Percentiles rank a stretch among this genome's conserved stretches.
Evolutionary conservation across 2,113 vertebrate genomes (phyloP).

Genomic region (Eublepharis macularius): DNA sequence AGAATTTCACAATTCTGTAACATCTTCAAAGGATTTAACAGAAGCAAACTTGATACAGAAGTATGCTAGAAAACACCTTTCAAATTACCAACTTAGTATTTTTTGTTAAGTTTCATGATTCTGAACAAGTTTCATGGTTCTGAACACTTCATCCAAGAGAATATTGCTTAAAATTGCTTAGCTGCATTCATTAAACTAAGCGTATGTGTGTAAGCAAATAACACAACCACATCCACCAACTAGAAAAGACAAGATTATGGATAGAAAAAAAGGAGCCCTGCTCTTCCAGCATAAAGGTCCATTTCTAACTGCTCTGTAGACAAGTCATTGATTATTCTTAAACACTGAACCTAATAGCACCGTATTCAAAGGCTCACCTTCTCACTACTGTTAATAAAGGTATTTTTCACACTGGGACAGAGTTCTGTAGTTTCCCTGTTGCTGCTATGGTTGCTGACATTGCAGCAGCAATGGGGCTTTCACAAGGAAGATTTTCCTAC

Average conservation of each 20-base stretch:
- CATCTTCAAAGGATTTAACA: conserved; percentile 1
- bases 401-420: too few relatives aligned
- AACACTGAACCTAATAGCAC: background rate
- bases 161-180: background rate
- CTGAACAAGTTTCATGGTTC: background rate
- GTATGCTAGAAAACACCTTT: background rate
- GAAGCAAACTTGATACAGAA: background rate
- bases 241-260: background rate
- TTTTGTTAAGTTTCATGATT: background rate
- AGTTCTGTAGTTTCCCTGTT: too few relatives aligned
- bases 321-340: background rate
- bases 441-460: too few relatives aligned
- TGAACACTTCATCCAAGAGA: background rate
- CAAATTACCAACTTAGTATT: background rate
- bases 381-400: background rate
- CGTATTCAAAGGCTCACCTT: background rate
- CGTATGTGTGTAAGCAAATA: background rate
- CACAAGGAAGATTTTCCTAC: too few relatives aligned
- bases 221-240: background rate
- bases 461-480: too few relatives aligned
- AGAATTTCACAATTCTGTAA: background rate
- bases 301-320: background rate
- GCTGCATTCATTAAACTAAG: background rate
- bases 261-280: too few relatives aligned
- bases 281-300: background rate